Percentiles rank a stretch among this genome's conserved stretches.
These are phyloP conservation scores for Lindbergichthys nudifrons DNA, from an alignment of 2,797 vertebrate species.

Conservation along the genomic window DNA sequence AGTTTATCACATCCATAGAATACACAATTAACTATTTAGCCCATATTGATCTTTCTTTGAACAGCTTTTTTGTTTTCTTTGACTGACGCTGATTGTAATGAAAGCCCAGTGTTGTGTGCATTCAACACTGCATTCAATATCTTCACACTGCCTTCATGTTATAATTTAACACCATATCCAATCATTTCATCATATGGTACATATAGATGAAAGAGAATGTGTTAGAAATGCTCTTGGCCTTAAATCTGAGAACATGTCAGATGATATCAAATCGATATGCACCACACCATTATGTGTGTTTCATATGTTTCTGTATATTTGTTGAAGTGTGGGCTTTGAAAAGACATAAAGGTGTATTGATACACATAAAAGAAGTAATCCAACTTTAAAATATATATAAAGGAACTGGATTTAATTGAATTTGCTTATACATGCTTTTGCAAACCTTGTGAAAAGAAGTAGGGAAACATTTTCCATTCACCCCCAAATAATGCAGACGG, in stretches of 20 bases:
- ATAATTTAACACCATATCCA: slow-evolving; percentile 6
- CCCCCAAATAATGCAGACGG: slow-evolving; percentile 3
- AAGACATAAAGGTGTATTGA: not conserved
- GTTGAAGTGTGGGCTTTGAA: not conserved
- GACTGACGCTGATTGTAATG: slow-evolving; percentile 30
- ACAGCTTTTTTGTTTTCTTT: slow-evolving; percentile 10
- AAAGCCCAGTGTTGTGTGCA: slow-evolving; percentile 13
- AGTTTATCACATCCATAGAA: slow-evolving; percentile 59
- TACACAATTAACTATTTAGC: slow-evolving; percentile 54
- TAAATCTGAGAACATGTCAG: slow-evolving; percentile 13
- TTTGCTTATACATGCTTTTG: slow-evolving; percentile 3
- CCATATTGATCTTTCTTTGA: slow-evolving; percentile 52
- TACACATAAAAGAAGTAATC: not conserved
- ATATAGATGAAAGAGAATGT: not conserved
- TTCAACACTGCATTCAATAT: slow-evolving; percentile 43
- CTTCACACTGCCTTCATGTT: slow-evolving; percentile 14
- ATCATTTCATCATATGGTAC: slow-evolving; percentile 10
- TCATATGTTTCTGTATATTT: not conserved
- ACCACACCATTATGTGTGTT: not conserved
- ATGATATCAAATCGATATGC: not conserved
- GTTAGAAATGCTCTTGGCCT: not conserved
- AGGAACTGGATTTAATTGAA: slow-evolving; percentile 11
- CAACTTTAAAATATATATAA: not conserved
- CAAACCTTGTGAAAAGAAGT: not conserved
- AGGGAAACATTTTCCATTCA: not conserved